These are phyloP conservation scores for Trichopria drosophilae DNA, from an alignment of 2,888 invertebrate species.

Conservation along the genomic window DNA sequence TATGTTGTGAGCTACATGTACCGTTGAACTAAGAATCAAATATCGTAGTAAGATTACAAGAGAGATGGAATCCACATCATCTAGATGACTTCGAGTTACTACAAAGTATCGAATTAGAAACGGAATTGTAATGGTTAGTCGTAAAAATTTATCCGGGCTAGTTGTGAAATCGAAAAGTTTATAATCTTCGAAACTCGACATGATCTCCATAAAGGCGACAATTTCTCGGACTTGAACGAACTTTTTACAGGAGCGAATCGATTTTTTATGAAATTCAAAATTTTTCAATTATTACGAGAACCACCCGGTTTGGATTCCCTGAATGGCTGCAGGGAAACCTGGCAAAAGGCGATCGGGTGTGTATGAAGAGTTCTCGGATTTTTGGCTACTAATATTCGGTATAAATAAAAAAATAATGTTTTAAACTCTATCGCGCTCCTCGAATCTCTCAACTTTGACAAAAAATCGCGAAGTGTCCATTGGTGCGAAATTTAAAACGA, in stretches of 20 bases:
- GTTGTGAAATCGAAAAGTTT: no score
- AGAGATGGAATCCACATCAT: no score
- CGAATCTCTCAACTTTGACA: constrained; percentile 10
- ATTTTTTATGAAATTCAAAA: constrained; percentile 41
- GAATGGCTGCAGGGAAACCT: constrained; percentile 69
- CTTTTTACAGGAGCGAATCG: no score
- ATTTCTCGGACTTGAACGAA: no score
- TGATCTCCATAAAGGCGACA: no score
- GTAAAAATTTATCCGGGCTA: no score
- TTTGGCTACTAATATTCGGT: constrained; percentile 10
- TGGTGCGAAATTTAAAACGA: constrained; percentile 28
- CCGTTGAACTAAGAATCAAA: constrained; percentile 32
- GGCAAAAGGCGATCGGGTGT: constrained; percentile 54
- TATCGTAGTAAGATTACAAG: no score
- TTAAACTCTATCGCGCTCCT: not conserved
- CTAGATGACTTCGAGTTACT: no score
- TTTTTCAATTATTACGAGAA: constrained; percentile 46
- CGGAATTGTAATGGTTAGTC: no score
- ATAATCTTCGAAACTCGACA: no score
- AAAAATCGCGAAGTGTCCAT: constrained; percentile 24
- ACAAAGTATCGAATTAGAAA: no score
- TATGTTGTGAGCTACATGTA: constrained; percentile 46
- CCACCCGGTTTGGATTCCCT: constrained; percentile 62
- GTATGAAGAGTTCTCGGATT: constrained; percentile 49
- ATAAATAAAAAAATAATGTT: not conserved